Evolutionary conservation across 2,113 vertebrate genomes (phyloP).

Genomic region (Motacilla alba): DNA sequence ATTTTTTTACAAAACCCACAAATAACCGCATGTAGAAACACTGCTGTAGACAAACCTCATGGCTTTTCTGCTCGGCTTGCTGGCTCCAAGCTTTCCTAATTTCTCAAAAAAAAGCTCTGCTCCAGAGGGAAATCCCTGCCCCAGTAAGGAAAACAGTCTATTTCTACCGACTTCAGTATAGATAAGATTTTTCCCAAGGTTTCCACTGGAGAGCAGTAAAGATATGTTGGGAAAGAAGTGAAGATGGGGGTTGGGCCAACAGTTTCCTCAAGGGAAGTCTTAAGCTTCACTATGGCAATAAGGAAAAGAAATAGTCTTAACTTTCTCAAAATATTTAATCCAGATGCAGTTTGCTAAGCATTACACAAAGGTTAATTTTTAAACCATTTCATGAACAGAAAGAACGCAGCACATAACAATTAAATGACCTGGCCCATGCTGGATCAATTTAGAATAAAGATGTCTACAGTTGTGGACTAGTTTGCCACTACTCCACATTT

Average conservation of each 20-base stretch:
- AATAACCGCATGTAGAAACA: not conserved
- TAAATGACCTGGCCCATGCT: not conserved
- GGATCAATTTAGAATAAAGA: not conserved
- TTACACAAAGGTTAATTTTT: slow-evolving; percentile 11
- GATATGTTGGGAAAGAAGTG: slow-evolving; percentile 13
- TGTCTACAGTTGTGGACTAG: not conserved
- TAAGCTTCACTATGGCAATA: not conserved
- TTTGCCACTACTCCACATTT: not conserved
- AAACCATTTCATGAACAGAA: not conserved
- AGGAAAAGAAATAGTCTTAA: not conserved
- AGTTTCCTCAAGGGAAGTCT: slow-evolving; percentile 2
- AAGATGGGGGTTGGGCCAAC: slow-evolving; percentile 38
- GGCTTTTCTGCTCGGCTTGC: not conserved
- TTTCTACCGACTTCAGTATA: not conserved
- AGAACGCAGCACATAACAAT: not conserved
- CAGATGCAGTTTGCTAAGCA: slow-evolving; percentile 11
- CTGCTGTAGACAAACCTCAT: not conserved
- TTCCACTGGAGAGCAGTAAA: slow-evolving; percentile 67
- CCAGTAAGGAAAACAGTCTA: not conserved
- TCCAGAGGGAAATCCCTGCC: not conserved
- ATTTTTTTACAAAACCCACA: not conserved
- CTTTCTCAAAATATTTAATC: slow-evolving; percentile 39
- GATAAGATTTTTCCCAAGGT: slow-evolving; percentile 21
- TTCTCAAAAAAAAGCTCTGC: not conserved
- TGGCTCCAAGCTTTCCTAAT: not conserved